Evolutionary conservation across 2,888 invertebrate species (phyloP).

Genomic region (Saturnia pavonia): DNA sequence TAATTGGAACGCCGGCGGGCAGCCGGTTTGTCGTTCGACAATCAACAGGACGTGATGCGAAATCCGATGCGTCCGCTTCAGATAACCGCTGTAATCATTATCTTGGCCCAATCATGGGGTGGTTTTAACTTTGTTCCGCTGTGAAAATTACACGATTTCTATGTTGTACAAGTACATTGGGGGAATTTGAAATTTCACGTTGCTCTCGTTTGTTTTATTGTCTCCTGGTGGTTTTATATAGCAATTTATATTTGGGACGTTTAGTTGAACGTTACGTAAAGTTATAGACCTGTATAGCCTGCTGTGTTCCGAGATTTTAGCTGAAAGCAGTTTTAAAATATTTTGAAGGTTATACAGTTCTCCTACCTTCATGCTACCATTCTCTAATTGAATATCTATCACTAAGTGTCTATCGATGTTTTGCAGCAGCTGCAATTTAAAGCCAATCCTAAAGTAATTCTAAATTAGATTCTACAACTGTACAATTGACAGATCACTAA

Average conservation of each 20-base stretch:
- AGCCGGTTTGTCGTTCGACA: conserved; percentile 72
- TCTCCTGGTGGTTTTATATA: background rate
- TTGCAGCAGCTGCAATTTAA: background rate
- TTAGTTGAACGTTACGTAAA: background rate
- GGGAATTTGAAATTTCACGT: conserved; percentile 18
- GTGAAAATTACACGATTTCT: conserved; percentile 23
- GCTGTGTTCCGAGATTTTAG: background rate
- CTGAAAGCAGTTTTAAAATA: background rate
- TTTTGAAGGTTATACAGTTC: too few relatives aligned
- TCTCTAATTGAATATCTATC: background rate
- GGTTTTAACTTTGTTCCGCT: conserved; percentile 24
- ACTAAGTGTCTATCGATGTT: background rate
- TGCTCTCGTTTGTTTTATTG: conserved; percentile 19
- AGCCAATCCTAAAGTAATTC: background rate
- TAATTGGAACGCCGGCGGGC: conserved; percentile 74
- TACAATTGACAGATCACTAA: too few relatives aligned
- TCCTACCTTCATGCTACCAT: too few relatives aligned
- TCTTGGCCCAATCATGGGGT: conserved; percentile 53
- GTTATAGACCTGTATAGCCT: background rate
- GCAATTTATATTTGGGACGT: conserved; percentile 15
- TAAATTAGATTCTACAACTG: background rate
- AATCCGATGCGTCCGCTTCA: conserved; percentile 71
- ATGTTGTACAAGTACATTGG: conserved; percentile 19
- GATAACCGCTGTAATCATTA: conserved; percentile 63
- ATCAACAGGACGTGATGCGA: conserved; percentile 79